Evolutionary conservation across 2,888 invertebrate genomes (phyloP).

Genomic region (Drosophila kuntzei): DNA sequence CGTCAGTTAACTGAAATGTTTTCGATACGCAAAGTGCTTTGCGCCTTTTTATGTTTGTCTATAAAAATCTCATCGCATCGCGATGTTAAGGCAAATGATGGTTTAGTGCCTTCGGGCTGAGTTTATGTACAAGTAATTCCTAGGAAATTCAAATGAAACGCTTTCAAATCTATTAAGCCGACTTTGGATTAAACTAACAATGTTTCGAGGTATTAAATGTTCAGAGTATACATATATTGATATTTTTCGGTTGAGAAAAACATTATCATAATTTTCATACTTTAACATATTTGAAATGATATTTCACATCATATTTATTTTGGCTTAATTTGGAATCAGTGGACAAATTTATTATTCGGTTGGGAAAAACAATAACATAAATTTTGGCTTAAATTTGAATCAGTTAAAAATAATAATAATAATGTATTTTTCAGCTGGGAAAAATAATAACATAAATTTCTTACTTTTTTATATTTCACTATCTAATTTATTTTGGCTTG

Average conservation of each 20-base stretch:
- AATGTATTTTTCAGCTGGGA: no score
- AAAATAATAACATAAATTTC: no score
- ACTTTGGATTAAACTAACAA: slow-evolving; percentile 12
- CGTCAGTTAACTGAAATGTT: slow-evolving; percentile 51
- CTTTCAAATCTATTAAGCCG: slow-evolving; percentile 19
- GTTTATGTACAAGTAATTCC: slow-evolving; percentile 27
- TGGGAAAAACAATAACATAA: no score
- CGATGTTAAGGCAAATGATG: slow-evolving; percentile 7
- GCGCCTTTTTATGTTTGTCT: slow-evolving; percentile 59
- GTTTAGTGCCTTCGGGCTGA: slow-evolving; percentile 16
- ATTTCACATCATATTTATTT: no score
- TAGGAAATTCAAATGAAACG: slow-evolving; percentile 8
- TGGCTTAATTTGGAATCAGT: no score
- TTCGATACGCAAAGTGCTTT: slow-evolving; percentile 66
- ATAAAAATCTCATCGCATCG: slow-evolving; percentile 60
- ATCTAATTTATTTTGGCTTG: neutral
- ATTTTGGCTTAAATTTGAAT: no score
- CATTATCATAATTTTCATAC: no score
- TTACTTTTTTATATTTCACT: no score
- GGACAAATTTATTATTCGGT: no score
- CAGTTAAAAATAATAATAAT: no score
- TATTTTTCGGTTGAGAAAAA: neutral
- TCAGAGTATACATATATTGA: neutral
- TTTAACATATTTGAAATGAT: no score
- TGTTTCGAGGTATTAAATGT: neutral